These are phyloP conservation scores for Percina caprodes DNA, from an alignment of 2,113 vertebrate species.

Conservation along the genomic window DNA sequence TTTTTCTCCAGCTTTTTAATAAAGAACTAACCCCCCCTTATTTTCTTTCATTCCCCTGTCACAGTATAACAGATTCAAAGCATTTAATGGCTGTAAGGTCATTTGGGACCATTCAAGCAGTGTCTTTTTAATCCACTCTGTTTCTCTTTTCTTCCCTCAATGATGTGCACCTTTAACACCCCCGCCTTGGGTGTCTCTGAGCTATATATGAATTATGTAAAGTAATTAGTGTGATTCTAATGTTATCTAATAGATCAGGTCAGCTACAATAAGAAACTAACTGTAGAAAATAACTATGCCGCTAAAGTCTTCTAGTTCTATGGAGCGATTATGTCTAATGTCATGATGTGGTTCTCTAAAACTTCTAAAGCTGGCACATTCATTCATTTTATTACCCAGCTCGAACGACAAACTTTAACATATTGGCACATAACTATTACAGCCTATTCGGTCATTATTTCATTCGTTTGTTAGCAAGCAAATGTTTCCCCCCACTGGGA, in stretches of 20 bases:
- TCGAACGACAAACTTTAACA: conserved; percentile 1
- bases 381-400: conserved; percentile 11
- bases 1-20: conserved; percentile 78
- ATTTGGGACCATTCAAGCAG: conserved; percentile 57
- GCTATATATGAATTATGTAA: conserved; percentile 66
- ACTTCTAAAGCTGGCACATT: conserved; percentile 25
- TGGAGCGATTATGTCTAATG: conserved; percentile 29
- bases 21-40: conserved; percentile 45
- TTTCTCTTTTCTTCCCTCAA: conserved; percentile 53
- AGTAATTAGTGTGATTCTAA: conserved; percentile 67
- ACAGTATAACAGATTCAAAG: conserved; percentile 59
- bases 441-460: conserved; percentile 2
- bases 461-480: conserved; percentile 2
- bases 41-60: conserved; percentile 55
- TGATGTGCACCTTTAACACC: conserved; percentile 58
- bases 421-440: neutral
- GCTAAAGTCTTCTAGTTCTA: conserved; percentile 25
- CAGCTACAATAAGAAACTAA: conserved; percentile 52
- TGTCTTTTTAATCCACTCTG: conserved; percentile 58
- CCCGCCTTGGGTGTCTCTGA: conserved; percentile 40
- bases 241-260: conserved; percentile 67
- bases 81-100: conserved; percentile 73
- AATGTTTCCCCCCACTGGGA: neutral
- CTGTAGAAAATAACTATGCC: conserved; percentile 17
- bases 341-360: conserved; percentile 33